A percentile compares a stretch with the other conserved stretches of the same genome.
phyloP scores from a whole-genome alignment of 2,113 vertebrate genomes.

The Cavia porcellus region DNA sequence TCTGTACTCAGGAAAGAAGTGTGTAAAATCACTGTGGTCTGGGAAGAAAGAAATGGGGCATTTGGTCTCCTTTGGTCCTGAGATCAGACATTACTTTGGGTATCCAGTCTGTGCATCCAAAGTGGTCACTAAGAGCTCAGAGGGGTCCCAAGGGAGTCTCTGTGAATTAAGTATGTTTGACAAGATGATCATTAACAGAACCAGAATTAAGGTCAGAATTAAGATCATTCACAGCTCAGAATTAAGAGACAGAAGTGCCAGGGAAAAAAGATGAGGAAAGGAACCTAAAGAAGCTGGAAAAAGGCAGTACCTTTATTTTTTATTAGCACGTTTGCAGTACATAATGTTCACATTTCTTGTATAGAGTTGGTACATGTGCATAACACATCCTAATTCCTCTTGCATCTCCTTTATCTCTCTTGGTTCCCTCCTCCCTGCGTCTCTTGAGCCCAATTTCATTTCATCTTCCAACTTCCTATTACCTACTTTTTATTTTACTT shows the following conservation, averaged over 20 bases:
- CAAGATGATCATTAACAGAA: neutral
- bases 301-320: neutral
- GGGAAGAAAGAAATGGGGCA: neutral
- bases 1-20: neutral
- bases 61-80: neutral
- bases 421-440: neutral
- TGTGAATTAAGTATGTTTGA: neutral
- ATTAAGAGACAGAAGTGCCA: neutral
- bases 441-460: neutral
- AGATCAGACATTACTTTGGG: neutral
- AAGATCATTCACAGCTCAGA: too few species aligned
- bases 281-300: neutral
- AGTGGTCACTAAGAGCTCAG: neutral
- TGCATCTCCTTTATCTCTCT: neutral
- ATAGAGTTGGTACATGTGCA: too few species aligned
- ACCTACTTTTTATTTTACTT: neutral
- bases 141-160: neutral
- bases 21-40: neutral
- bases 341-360: neutral
- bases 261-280: neutral
- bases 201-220: too few species aligned
- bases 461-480: neutral
- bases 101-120: neutral
- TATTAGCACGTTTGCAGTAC: neutral
- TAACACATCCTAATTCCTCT: neutral